Evolutionary conservation across 2,113 vertebrate species (phyloP).

Genomic region (Macaca fascicularis): T2T-MFA8v1.1 NC_088393.1:62712001-62712500

Average conservation of each 20-base stretch:
- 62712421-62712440: not conserved
- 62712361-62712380: not conserved
- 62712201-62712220: not conserved
- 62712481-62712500: conserved; percentile 28
- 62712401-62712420: not conserved
- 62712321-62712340: accelerated
- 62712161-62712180: not conserved
- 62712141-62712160: not conserved
- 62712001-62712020: not conserved
- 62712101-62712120: accelerated
- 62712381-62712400: accelerated
- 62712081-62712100: not conserved
- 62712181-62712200: not conserved
- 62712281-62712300: not conserved
- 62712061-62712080: not conserved
- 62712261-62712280: not conserved
- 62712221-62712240: not conserved
- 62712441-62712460: not conserved
- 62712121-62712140: too few relatives aligned
- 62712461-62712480: not conserved
- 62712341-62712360: accelerated
- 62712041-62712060: too few relatives aligned
- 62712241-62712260: not conserved
- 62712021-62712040: too few relatives aligned
- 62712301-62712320: accelerated